Percentiles rank a stretch among this genome's conserved stretches.
phyloP scores from a whole-genome alignment of 2,888 invertebrate genomes.

The Lycophotia porphyrea region DNA sequence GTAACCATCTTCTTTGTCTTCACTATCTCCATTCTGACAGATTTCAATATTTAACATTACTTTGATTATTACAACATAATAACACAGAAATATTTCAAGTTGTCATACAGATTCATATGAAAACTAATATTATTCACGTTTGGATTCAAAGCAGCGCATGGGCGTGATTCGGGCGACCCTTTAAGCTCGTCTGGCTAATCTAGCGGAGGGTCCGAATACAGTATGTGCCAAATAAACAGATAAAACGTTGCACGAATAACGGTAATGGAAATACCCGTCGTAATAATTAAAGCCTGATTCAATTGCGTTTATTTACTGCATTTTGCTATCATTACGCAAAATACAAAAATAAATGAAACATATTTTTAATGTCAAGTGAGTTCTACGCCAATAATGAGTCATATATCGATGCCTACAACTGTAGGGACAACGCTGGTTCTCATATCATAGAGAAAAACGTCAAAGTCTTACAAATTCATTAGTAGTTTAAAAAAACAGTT shows the following conservation, averaged over 20 bases:
- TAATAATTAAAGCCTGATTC: background rate
- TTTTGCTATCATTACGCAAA: background rate
- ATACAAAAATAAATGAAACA: background rate
- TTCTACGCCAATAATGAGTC: background rate
- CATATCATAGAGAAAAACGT: no score
- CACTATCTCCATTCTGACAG: background rate
- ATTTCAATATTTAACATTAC: background rate
- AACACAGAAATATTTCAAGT: background rate
- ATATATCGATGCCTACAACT: background rate
- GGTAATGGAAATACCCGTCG: slow-evolving; percentile 8
- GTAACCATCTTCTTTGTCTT: background rate
- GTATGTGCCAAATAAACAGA: slow-evolving; percentile 69
- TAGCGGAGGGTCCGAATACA: slow-evolving; percentile 75
- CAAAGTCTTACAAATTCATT: background rate
- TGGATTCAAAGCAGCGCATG: slow-evolving; percentile 75
- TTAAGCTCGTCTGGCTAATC: slow-evolving; percentile 83
- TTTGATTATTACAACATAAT: background rate
- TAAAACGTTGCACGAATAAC: slow-evolving; percentile 12
- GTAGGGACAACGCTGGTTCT: background rate
- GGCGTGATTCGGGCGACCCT: slow-evolving; percentile 81
- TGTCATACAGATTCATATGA: slow-evolving; percentile 33
- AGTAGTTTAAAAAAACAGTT: background rate
- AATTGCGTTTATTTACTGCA: background rate
- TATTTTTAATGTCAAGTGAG: background rate
- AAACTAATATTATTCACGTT: slow-evolving; percentile 77